phyloP scores from a whole-genome alignment of 2,797 vertebrate species.

The Ispidina picta region DNA sequence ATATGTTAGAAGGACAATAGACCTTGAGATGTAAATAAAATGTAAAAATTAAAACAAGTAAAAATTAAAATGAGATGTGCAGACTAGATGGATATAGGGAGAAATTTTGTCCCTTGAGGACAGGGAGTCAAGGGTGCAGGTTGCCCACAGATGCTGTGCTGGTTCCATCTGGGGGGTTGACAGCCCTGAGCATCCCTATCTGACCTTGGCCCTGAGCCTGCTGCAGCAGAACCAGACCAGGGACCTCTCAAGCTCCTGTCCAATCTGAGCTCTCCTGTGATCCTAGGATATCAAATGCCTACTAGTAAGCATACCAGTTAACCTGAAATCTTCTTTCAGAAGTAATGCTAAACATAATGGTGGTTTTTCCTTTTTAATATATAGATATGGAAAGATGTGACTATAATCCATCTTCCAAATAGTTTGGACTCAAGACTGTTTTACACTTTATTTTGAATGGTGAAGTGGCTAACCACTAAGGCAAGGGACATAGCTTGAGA shows the following conservation, averaged over 20 bases:
- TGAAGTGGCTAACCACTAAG: background rate
- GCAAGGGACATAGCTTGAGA: background rate
- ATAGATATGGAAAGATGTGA: background rate
- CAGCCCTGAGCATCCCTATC: background rate
- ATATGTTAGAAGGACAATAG: background rate
- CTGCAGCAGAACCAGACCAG: rapidly evolving
- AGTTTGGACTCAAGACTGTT: background rate
- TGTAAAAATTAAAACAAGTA: background rate
- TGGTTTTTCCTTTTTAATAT: background rate
- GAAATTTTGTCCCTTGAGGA: background rate
- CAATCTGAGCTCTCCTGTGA: rapidly evolving
- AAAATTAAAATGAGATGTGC: background rate
- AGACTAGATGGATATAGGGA: background rate
- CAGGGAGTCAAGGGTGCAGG: rapidly evolving
- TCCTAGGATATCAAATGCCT: background rate
- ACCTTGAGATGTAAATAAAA: rapidly evolving
- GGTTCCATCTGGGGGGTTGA: rapidly evolving
- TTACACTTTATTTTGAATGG: background rate
- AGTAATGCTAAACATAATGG: background rate
- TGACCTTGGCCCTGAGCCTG: background rate
- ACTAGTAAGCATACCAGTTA: background rate
- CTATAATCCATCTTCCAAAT: background rate
- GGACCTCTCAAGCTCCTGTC: rapidly evolving
- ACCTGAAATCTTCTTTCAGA: background rate
- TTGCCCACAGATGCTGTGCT: background rate